Percentiles rank a stretch among this genome's conserved stretches.
These are phyloP conservation scores for Dolichopus griseipennis DNA, from an alignment of 2,888 invertebrate species.

Conservation along the genomic window DNA sequence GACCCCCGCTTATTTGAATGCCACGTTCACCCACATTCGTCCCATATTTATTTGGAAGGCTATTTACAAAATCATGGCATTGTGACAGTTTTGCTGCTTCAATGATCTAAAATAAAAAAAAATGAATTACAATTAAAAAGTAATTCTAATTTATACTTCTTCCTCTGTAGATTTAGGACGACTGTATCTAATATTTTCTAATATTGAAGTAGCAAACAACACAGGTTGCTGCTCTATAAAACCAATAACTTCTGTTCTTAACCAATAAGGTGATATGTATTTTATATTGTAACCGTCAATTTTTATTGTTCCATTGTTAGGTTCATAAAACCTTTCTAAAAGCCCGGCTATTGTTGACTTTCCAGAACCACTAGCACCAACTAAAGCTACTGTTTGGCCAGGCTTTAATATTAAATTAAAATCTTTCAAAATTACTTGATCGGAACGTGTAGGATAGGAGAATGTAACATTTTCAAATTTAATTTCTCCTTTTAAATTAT, in stretches of 20 bases:
- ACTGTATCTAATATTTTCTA: slow-evolving; percentile 92
- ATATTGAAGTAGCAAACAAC: slow-evolving; percentile 80
- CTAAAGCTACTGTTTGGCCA: slow-evolving; percentile 85
- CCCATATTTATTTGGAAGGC: slow-evolving; percentile 74
- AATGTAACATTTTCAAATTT: slow-evolving; percentile 80
- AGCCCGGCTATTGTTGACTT: slow-evolving; percentile 89
- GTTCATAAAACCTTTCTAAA: slow-evolving; percentile 64
- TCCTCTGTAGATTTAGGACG: slow-evolving; percentile 57
- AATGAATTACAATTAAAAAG: not conserved
- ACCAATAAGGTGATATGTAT: slow-evolving; percentile 59
- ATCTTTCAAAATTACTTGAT: slow-evolving; percentile 67
- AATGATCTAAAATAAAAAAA: slow-evolving; percentile 49
- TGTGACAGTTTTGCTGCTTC: slow-evolving; percentile 80
- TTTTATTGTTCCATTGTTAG: slow-evolving; percentile 37
- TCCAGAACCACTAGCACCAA: slow-evolving; percentile 85
- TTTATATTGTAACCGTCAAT: slow-evolving; percentile 39
- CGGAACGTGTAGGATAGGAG: slow-evolving; percentile 75
- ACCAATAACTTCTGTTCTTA: slow-evolving; percentile 73
- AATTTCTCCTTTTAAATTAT: slow-evolving; percentile 67
- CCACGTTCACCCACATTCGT: slow-evolving; percentile 87
- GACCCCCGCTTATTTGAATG: slow-evolving; percentile 86
- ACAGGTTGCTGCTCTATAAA: slow-evolving; percentile 91
- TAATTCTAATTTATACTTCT: slow-evolving; percentile 46
- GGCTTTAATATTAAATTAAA: slow-evolving; percentile 75
- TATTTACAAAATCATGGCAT: slow-evolving; percentile 78